Conservation (phyloP, 1,140 invertebrate genomes). For the Cydia amplana region DNA sequence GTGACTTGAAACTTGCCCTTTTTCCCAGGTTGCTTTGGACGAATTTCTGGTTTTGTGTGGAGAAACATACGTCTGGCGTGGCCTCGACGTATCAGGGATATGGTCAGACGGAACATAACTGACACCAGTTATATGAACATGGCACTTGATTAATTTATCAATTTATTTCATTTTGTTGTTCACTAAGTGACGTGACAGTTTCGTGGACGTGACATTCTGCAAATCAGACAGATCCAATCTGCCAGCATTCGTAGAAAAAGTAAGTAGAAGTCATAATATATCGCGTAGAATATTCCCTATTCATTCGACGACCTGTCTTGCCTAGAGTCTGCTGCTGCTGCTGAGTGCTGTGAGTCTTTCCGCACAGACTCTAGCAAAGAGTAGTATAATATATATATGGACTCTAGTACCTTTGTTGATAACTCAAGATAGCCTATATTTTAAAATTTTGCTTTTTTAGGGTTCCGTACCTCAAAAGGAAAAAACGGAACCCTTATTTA, state of each 20-base stretch:
- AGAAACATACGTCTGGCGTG: background rate
- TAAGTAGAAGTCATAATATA: too few relatives aligned
- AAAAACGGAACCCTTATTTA: too few relatives aligned
- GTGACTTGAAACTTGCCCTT: slow-evolving; percentile 21
- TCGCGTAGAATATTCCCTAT: too few relatives aligned
- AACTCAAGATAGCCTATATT: too few relatives aligned
- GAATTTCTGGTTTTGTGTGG: background rate
- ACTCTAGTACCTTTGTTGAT: too few relatives aligned
- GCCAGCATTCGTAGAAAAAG: background rate
- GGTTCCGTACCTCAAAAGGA: too few relatives aligned
- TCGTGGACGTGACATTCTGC: background rate
- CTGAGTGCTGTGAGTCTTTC: too few relatives aligned
- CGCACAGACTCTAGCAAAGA: too few relatives aligned
- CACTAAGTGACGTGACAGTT: background rate
- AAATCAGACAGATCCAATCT: background rate
- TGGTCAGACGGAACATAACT: slow-evolving; percentile 27
- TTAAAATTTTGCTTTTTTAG: too few relatives aligned
- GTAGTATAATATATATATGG: too few relatives aligned
- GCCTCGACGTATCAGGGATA: background rate
- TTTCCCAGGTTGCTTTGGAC: background rate
- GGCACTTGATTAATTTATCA: background rate
- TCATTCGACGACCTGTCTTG: too few relatives aligned
- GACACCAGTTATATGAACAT: background rate
- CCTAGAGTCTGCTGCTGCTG: too few relatives aligned
- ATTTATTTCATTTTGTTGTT: background rate